phyloP scores from a whole-genome alignment of 1,140 invertebrate species.

The Scaptomyza pallida region DNA sequence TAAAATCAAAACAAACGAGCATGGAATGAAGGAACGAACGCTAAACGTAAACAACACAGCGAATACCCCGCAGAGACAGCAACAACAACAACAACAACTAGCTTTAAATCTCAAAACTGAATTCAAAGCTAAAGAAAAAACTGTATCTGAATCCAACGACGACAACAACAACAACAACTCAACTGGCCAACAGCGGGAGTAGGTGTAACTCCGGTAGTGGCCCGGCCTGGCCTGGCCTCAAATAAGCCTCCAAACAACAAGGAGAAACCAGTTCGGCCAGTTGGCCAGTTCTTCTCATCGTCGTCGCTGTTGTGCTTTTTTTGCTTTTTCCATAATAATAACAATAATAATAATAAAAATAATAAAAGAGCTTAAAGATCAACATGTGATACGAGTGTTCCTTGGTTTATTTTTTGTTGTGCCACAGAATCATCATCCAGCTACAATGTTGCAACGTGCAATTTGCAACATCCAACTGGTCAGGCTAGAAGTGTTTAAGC shows the following conservation, averaged over 20 bases:
- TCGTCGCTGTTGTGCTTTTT: conserved; percentile 14
- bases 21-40: conserved; percentile 70
- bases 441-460: too few species aligned
- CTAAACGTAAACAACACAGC: conserved; percentile 78
- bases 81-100: conserved; percentile 17
- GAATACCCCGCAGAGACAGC: conserved; percentile 38
- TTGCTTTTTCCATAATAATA: conserved; percentile 40
- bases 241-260: conserved; percentile 27
- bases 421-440: conserved; percentile 9
- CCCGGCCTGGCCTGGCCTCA: conserved; percentile 11
- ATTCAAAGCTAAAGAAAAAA: not conserved
- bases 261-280: conserved; percentile 35
- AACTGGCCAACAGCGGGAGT: conserved; percentile 38
- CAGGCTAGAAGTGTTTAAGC: not conserved
- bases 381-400: conserved; percentile 24
- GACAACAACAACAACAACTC: conserved; percentile 1
- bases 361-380: conserved; percentile 43
- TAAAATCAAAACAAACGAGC: conserved; percentile 77
- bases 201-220: conserved; percentile 71
- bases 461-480: conserved; percentile 25
- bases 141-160: conserved; percentile 9
- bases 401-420: not conserved
- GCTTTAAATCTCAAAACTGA: conserved; percentile 5
- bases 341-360: conserved; percentile 31
- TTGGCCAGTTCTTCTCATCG: conserved; percentile 1